Base-by-base conservation (phyloP, 92 coral and sea anemone species). In the Porites rus region DNA sequence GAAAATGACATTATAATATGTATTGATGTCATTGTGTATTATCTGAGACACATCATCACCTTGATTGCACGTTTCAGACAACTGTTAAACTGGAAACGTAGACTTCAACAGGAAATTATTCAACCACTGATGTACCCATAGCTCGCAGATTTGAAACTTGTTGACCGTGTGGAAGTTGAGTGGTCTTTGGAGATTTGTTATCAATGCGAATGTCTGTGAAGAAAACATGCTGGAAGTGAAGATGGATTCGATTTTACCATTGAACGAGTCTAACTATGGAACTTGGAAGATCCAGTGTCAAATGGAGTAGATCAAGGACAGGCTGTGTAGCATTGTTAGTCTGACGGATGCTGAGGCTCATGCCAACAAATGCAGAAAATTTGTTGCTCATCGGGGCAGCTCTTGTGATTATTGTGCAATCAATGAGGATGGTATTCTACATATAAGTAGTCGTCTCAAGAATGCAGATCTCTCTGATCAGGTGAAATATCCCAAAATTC, bases 241-340 rank as follows among this genome's bases (percentile, higher is more conserved):
- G 73, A 21, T 20, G 8, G 25, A 12, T 18, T 24, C 84, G 82
- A 72, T 86, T 59, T 88, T 83, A 38, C 46, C 46, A 4, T 38
- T 38, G 6, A 38, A 38, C 46, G 46, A 38, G 46, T 38, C 46
- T 0, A 38, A 38, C 46, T 38, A 38, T 38, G 46, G 46, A 38
- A 38, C 46, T 38, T 38, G 46, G 46, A 38, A 87, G 83, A 85
- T 91, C 56, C 86, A 82, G 78, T 88, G 91, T 83, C 83, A 84
- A 69, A 91, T 91, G 94, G 94, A 81, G 46, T 53, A 76, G 60
- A 87, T 82, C 86, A 91, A 82, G 78, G 91, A 87, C 53, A 84
- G 87, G 51, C 90, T 84, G 80, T 85, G 88, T 90, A 63, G 76
- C 61, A 88, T 91, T 88, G 92, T 84, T 51, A 74, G 68, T 72